phyloP scores from a whole-genome alignment of 2,888 invertebrate genomes.

The Dolomedes plantarius region DNA sequence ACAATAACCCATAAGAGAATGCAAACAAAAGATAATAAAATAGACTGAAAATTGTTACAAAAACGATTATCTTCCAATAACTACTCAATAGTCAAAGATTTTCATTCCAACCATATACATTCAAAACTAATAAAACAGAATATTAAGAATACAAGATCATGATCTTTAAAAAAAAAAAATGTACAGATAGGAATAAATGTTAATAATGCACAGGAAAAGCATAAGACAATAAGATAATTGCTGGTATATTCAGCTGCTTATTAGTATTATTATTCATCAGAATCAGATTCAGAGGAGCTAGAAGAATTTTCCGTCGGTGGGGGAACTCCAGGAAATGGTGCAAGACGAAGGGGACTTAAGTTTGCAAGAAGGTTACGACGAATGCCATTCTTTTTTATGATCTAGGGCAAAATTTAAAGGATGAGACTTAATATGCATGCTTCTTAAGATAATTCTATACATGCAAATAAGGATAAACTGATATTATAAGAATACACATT shows the following conservation, averaged over 20 bases:
- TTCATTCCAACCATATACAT: neutral
- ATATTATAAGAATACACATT: no score
- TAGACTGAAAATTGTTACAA: neutral
- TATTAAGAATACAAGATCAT: neutral
- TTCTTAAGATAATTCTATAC: no score
- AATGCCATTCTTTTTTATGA: constrained; percentile 62
- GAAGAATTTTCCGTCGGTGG: constrained; percentile 62
- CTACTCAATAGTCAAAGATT: neutral
- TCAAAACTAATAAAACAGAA: neutral
- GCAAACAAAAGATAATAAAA: constrained; percentile 33
- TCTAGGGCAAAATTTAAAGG: constrained; percentile 24
- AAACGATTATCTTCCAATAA: no score
- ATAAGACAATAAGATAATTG: constrained; percentile 30
- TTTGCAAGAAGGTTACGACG: constrained; percentile 67
- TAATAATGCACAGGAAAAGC: constrained; percentile 1
- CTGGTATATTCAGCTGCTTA: constrained; percentile 53
- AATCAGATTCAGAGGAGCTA: constrained; percentile 65
- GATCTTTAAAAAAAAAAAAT: neutral
- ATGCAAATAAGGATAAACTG: no score
- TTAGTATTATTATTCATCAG: constrained; percentile 62
- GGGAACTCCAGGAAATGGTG: constrained; percentile 62
- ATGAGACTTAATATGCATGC: no score
- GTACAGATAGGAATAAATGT: neutral
- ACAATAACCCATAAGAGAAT: no score
- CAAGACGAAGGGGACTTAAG: constrained; percentile 65